Percentiles rank a stretch among this genome's conserved stretches.
Evolutionary conservation across 2,888 invertebrate genomes (phyloP).

Genomic region (Acanthococcus lagerstroemiae): DNA sequence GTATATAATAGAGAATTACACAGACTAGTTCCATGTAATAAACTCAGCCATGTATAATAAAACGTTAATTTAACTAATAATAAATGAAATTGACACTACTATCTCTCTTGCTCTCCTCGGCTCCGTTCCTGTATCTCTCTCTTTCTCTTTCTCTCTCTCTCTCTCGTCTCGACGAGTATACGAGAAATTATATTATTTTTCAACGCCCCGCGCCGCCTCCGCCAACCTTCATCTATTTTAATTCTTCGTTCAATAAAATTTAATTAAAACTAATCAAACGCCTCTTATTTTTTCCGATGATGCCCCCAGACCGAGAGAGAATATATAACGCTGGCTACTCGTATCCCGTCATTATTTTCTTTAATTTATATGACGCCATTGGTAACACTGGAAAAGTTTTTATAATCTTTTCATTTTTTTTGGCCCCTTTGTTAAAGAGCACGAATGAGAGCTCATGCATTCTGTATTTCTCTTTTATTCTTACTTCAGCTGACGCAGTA

Average conservation of each 20-base stretch:
- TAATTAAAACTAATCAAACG: constrained; percentile 31
- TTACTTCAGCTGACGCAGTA: too few relatives aligned
- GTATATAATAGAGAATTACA: constrained; percentile 30
- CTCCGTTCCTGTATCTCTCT: background rate
- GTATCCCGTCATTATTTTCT: background rate
- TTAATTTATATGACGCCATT: background rate
- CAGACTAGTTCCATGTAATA: constrained; percentile 27
- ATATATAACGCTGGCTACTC: background rate
- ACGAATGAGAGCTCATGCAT: too few relatives aligned
- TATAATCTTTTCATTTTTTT: background rate
- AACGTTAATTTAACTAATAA: constrained; percentile 31
- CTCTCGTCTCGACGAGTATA: background rate
- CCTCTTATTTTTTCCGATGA: constrained; percentile 23
- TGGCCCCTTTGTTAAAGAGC: too few relatives aligned
- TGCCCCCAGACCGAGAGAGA: background rate
- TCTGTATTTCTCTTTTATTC: too few relatives aligned
- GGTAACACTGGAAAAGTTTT: background rate
- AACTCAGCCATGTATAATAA: constrained; percentile 29
- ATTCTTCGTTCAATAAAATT: constrained; percentile 31
- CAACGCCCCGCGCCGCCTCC: constrained; percentile 1
- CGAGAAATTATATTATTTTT: constrained; percentile 25
- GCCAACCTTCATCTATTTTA: constrained; percentile 29
- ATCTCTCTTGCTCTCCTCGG: background rate
- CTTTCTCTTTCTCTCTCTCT: constrained; percentile 1
- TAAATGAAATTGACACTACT: constrained; percentile 28